These are phyloP conservation scores for Saguinus imperator DNA, from an alignment of 2,113 vertebrate species.

Conservation along the genomic window DNA sequence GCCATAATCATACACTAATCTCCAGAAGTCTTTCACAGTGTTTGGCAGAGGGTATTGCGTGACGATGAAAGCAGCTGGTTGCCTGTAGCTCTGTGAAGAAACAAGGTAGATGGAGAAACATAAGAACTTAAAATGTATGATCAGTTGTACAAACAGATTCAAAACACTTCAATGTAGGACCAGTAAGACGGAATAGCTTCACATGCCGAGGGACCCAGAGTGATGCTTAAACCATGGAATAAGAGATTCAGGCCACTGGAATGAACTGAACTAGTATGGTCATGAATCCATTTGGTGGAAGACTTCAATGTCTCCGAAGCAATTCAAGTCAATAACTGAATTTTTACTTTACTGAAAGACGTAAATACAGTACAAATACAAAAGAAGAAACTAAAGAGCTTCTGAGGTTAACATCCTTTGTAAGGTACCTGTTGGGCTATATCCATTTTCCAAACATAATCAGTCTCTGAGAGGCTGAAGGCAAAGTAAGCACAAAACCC, in stretches of 20 bases:
- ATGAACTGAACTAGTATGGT: not conserved
- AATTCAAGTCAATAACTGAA: not conserved
- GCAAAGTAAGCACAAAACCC: not conserved
- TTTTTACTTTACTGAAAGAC: constrained; percentile 14
- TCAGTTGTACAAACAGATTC: constrained; percentile 11
- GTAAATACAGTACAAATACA: not conserved
- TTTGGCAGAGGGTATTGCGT: constrained; percentile 98
- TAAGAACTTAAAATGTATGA: not conserved
- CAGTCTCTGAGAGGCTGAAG: not conserved
- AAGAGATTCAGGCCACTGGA: not conserved
- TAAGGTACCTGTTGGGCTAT: not conserved
- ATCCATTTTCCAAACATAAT: constrained; percentile 1
- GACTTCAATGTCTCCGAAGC: not conserved
- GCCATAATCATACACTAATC: constrained; percentile 98
- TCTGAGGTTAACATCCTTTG: not conserved
- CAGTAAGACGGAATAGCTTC: constrained; percentile 2
- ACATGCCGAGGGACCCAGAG: not conserved
- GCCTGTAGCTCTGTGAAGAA: constrained; percentile 94
- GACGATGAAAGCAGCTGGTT: constrained; percentile 98
- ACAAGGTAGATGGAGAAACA: constrained; percentile 54
- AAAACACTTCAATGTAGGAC: not conserved
- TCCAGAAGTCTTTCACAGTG: constrained; percentile 99
- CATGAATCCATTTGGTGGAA: not conserved
- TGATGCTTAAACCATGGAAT: not conserved
- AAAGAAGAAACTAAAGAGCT: not conserved